phyloP scores from a whole-genome alignment of 2,888 invertebrate species.

The Meteorus cinctellus region DNA sequence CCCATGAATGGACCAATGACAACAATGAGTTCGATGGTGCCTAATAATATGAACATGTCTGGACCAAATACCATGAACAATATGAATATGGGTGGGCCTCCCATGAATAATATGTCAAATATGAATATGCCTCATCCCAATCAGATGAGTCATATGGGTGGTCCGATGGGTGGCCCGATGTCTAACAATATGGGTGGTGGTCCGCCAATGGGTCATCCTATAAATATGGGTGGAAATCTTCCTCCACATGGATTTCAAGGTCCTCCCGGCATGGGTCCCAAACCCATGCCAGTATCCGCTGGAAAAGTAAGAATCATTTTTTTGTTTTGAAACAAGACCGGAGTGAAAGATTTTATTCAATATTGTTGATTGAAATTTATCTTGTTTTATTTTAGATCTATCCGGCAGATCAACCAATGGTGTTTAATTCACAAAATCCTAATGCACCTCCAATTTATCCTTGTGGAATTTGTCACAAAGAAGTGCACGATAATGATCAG shows the following conservation, averaged over 20 bases:
- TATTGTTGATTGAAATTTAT: slow-evolving; percentile 14
- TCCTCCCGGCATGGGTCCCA: slow-evolving; percentile 81
- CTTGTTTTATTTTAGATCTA: slow-evolving; percentile 76
- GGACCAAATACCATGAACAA: slow-evolving; percentile 78
- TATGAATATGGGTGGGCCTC: slow-evolving; percentile 83
- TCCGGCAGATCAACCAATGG: slow-evolving; percentile 97
- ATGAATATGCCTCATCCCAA: slow-evolving; percentile 71
- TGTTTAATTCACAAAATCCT: slow-evolving; percentile 98
- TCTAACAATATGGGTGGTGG: slow-evolving; percentile 76
- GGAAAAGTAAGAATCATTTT: slow-evolving; percentile 79
- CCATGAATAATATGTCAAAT: slow-evolving; percentile 79
- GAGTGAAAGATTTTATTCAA: background rate
- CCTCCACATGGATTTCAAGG: slow-evolving; percentile 74
- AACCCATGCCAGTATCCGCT: slow-evolving; percentile 93
- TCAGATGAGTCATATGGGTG: slow-evolving; percentile 71
- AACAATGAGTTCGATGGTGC: slow-evolving; percentile 78
- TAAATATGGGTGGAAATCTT: slow-evolving; percentile 76
- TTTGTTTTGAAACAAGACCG: too few relatives aligned
- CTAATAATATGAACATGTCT: slow-evolving; percentile 73
- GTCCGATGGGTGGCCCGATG: slow-evolving; percentile 75
- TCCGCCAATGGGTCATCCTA: slow-evolving; percentile 74
- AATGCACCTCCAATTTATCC: slow-evolving; percentile 99
- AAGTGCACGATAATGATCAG: slow-evolving; percentile 99
- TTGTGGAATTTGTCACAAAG: slow-evolving; percentile 98
- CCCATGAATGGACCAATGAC: slow-evolving; percentile 85